Base-by-base conservation (phyloP, 2,113 vertebrate species). In the Chionomys nivalis region DNA sequence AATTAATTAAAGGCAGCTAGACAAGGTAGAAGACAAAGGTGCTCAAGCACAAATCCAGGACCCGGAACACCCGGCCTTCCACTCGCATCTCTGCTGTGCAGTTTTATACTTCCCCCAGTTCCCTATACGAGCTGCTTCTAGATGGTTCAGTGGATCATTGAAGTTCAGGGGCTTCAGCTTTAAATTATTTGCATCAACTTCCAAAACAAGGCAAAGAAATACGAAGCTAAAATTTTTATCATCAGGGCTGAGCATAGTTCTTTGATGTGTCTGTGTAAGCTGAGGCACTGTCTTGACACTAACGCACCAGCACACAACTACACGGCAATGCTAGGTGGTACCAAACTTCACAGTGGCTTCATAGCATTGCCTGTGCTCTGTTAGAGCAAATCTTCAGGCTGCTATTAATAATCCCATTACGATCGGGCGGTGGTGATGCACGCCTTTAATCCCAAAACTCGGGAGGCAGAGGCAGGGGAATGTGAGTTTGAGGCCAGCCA, bases 11-110 rank as follows among this genome's bases (percentile, higher is more conserved):
- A 75, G 72, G 72, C 72, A 75, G 17, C 39, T 44, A 49, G 87
- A 47, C 85, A 97, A 58, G 96, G 42, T 14, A 73, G 65, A 39
- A 97, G 65, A 26, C 85, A 1, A 90, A 88, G 49, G 58, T 65
- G 42, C 26, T 76, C 66, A 93, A 95, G 63, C n/a, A 92, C 81
- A 97, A 97, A 96, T 65, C 85, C 70, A 95, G 33, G 24, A 63
- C 21, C 52, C 83, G 31, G 85, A n/a, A 52, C 82, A 52, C 12
- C 77, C 12, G n/a, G 36, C 9, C 52, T 55, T 79, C 94, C 79
- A 49, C 39, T 28, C 85, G 78, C 77, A 72, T 73, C 58, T 95
- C 63, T 72, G 70, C 24, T 96, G 24, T 14, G 4, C 52, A n/a
- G 82, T 92, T 94, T 94, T 65, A 65, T 5, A 16, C 61, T 68